Conservation (phyloP, 2,797 vertebrate genomes). For the Uromys caudimaculatus region DNA sequence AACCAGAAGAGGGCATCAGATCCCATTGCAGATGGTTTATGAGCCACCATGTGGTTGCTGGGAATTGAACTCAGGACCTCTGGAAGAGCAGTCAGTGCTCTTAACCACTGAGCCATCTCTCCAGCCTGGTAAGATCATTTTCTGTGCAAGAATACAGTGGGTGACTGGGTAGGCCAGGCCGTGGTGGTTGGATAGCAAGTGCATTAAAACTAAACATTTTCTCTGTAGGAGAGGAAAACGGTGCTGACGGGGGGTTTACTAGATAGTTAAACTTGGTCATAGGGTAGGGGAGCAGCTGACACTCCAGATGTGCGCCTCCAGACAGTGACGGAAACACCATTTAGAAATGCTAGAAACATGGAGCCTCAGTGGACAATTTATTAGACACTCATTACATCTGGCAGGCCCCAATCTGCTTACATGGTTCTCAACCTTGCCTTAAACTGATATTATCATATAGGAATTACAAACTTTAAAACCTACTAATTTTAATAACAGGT, state of each 20-base stretch:
- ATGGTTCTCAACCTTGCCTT: not conserved
- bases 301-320: not conserved
- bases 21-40: too few relatives aligned
- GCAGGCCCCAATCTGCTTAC: not conserved
- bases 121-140: too few relatives aligned
- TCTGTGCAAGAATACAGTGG: not conserved
- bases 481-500: not conserved
- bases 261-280: not conserved
- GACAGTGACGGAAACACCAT: not conserved
- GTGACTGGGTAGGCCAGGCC: not conserved
- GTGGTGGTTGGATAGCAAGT: not conserved
- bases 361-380: not conserved
- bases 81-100: too few relatives aligned
- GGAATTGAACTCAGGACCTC: too few relatives aligned
- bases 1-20: too few relatives aligned
- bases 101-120: too few relatives aligned
- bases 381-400: not conserved
- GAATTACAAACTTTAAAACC: not conserved
- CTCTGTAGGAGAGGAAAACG: not conserved
- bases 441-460: not conserved
- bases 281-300: not conserved
- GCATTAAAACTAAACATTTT: slow-evolving; percentile 27
- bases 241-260: not conserved
- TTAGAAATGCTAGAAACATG: not conserved
- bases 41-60: too few relatives aligned